Evolutionary conservation across 2,888 invertebrate species (phyloP), one percentile per base, ranked within the genome.

Genomic region (Mimumesa dahlbomi): DNA sequence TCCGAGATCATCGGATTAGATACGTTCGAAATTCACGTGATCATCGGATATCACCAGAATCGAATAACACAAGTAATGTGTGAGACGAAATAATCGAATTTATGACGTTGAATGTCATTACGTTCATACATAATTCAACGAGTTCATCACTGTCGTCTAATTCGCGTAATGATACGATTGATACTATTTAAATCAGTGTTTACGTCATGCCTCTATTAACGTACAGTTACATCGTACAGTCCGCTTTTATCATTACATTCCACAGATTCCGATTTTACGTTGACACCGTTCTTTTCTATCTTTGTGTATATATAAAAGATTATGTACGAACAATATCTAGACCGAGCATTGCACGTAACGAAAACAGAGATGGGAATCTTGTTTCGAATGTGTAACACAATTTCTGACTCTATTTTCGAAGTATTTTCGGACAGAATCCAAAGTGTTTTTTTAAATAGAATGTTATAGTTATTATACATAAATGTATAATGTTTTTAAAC

Each of bases 301-400:
- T 18, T 31, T 43, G 53, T 34, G 14, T 45, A 58, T 59, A 77
- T 59, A 72, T 57, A 38, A 65, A 64, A 46, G 52, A 45, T 42
- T 65, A 57, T 48, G 61, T 57, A 36, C 42, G 66, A 64, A 36
- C 45, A 73, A 66, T 56, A 66, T 59, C 48, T 70, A 73, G 77
- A 62, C 75, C 50, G 73, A 69, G 52, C 65, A 59, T 64, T 57
- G 58, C 38, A 61, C n/a, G n/a, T n/a, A n/a, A n/a, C n/a, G n/a
- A n/a, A n/a, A n/a, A n/a, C n/a, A n/a, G n/a, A n/a, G n/a, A n/a
- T n/a, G n/a, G n/a, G n/a, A n/a, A n/a, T n/a, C n/a, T 53, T 62
- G 62, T 42, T 25, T 38, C 18, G 42, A 43, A 18, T 46, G 14
- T 6, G 16, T 18, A 14, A 46, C n/a, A n/a, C n/a, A 16, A 29